Conservation (phyloP, 2,888 invertebrate genomes). For the Papilio protenor region DNA sequence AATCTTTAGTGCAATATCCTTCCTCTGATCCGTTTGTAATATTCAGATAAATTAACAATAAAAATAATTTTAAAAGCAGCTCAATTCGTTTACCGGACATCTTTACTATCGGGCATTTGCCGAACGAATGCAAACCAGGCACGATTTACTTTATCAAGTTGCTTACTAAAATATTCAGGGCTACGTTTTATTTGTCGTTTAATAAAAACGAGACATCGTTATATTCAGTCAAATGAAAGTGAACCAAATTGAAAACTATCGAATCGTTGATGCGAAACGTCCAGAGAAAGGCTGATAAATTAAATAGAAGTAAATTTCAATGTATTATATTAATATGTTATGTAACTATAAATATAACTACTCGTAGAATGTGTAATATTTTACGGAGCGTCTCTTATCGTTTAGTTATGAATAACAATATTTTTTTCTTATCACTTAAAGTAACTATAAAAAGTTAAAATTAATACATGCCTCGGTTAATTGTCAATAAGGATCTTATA, state of each 20-base stretch:
- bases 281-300: neutral
- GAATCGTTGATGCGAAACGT: slow-evolving; percentile 49
- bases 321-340: neutral
- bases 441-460: neutral
- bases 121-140: slow-evolving; percentile 58
- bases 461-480: neutral
- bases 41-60: slow-evolving; percentile 58
- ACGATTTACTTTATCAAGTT: slow-evolving; percentile 62
- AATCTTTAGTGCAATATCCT: slow-evolving; percentile 62
- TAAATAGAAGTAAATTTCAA: neutral
- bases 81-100: slow-evolving; percentile 64
- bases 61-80: slow-evolving; percentile 62
- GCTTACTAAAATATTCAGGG: slow-evolving; percentile 67
- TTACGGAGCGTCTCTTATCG: neutral
- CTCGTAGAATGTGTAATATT: neutral
- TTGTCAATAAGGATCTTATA: neutral
- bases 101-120: slow-evolving; percentile 60
- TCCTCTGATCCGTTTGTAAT: slow-evolving; percentile 58
- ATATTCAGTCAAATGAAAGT: slow-evolving; percentile 71
- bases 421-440: neutral
- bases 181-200: slow-evolving; percentile 54
- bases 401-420: neutral
- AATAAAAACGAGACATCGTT: slow-evolving; percentile 56
- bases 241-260: slow-evolving; percentile 50
- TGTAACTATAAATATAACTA: neutral